Percentiles rank a stretch among this genome's conserved stretches.
Evolutionary conservation across 2,888 invertebrate species (phyloP).

Genomic region (Mayetiola destructor): DNA sequence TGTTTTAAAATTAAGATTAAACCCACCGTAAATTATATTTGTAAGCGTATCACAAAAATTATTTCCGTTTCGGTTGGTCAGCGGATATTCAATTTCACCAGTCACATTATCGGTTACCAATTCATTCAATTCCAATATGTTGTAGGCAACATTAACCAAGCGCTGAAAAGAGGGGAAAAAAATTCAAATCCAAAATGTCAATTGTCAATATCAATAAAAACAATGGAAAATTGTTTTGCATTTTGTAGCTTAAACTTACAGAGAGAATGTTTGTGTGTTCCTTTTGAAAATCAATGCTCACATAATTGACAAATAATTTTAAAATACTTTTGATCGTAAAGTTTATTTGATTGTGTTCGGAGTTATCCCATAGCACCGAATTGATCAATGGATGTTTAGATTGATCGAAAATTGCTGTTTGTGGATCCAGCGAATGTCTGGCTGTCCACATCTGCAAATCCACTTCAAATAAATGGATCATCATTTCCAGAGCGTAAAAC

Average conservation of each 20-base stretch:
- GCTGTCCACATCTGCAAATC: conserved; percentile 2
- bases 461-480: background rate
- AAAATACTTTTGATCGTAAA: background rate
- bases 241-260: background rate
- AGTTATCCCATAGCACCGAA: background rate
- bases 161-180: no score
- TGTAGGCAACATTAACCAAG: background rate
- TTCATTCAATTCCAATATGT: background rate
- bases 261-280: background rate
- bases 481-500: background rate
- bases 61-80: background rate
- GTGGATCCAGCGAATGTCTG: background rate
- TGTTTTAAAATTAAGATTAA: background rate
- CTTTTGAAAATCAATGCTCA: background rate
- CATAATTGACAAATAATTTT: background rate
- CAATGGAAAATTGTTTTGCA: background rate
- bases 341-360: background rate
- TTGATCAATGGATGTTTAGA: background rate
- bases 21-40: background rate
- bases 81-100: background rate
- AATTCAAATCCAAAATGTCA: background rate
- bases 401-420: background rate
- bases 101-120: background rate
- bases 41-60: background rate
- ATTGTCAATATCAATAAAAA: background rate